Evolutionary conservation across 2,113 vertebrate genomes (phyloP).

Genomic region (Rutilus rutilus): DNA sequence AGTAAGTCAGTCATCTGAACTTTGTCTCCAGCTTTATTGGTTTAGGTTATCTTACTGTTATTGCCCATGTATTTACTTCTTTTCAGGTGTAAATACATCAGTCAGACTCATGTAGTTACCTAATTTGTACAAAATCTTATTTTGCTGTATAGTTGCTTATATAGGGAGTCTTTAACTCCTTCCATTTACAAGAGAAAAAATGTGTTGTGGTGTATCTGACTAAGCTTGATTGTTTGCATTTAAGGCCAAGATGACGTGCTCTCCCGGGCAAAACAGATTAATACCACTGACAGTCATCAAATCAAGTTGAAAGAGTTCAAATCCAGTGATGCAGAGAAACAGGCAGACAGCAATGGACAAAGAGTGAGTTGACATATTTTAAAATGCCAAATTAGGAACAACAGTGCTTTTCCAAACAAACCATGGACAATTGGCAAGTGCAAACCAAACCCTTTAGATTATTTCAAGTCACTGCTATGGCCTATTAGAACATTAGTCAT

Average conservation of each 20-base stretch:
- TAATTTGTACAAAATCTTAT: neutral
- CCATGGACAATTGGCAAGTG: neutral
- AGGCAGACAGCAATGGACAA: neutral
- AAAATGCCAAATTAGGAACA: neutral
- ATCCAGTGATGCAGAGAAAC: neutral
- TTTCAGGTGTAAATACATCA: neutral
- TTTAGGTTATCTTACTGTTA: neutral
- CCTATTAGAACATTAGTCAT: neutral
- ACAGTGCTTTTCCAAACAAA: neutral
- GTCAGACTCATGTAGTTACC: neutral
- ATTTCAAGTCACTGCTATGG: neutral
- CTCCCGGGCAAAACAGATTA: conserved; percentile 68
- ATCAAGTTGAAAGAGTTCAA: conserved; percentile 64
- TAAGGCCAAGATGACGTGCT: conserved; percentile 81
- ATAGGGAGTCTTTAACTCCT: neutral
- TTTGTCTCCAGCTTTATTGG: neutral
- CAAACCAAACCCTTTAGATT: neutral
- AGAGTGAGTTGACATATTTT: conserved; percentile 5
- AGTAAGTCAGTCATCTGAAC: neutral
- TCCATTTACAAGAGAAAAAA: neutral
- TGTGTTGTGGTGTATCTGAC: neutral
- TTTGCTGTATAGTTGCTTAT: neutral
- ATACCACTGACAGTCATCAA: conserved; percentile 62
- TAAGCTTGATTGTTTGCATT: conserved; percentile 37
- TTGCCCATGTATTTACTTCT: neutral